Evolutionary conservation across 1,140 invertebrate genomes (phyloP).

Genomic region (Doryteuthis pealeii): DNA sequence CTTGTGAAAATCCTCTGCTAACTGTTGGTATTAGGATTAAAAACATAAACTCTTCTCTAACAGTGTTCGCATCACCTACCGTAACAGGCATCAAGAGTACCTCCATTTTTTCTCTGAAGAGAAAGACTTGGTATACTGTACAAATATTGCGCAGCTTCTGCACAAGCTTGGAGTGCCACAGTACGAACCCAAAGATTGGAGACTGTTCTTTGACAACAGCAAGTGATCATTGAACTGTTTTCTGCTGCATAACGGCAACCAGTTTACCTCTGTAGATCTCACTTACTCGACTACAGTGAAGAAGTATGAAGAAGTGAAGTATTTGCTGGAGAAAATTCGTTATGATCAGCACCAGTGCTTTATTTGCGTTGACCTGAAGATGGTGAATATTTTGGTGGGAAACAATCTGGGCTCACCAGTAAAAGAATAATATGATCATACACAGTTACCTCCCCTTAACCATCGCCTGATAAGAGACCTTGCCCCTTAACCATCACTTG

Average conservation of each 20-base stretch:
- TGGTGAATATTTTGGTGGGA: not conserved
- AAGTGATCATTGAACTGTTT: not conserved
- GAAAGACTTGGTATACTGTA: too few species aligned
- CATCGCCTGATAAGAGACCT: too few species aligned
- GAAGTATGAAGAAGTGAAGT: not conserved
- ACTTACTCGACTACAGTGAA: not conserved
- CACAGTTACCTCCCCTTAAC: too few species aligned
- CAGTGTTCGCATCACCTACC: not conserved
- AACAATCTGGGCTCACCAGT: too few species aligned
- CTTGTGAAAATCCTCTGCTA: not conserved
- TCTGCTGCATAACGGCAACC: not conserved
- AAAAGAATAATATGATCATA: too few species aligned
- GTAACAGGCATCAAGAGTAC: not conserved
- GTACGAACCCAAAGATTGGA: slow-evolving; percentile 9
- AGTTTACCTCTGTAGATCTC: not conserved
- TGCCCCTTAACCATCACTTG: too few species aligned
- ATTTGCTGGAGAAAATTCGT: too few species aligned
- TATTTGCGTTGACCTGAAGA: slow-evolving; percentile 1
- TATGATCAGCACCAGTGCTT: too few species aligned
- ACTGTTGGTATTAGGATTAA: slow-evolving; percentile 2
- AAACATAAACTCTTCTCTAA: not conserved
- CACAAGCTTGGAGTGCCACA: not conserved
- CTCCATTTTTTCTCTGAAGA: not conserved
- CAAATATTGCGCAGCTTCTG: not conserved
- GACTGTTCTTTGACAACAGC: slow-evolving; percentile 10